Conservation (phyloP, 2,888 invertebrate species). For the Hirtodrosophila duncani region DNA sequence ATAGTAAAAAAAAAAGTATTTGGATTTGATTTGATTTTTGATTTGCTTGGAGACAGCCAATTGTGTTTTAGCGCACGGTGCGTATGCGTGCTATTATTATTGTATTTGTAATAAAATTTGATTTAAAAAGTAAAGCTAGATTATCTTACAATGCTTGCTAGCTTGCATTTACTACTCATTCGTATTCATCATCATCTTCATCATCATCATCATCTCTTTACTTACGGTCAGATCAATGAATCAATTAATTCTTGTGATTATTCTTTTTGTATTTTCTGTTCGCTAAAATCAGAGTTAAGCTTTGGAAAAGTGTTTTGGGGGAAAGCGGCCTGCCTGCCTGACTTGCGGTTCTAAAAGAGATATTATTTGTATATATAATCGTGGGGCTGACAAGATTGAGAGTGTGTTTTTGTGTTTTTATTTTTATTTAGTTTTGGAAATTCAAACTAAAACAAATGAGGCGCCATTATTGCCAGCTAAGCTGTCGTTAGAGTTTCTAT, state of each 20-base stretch:
- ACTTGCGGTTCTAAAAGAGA: slow-evolving; percentile 47
- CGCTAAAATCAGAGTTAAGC: no score
- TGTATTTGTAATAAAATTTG: slow-evolving; percentile 8
- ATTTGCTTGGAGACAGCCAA: slow-evolving; percentile 14
- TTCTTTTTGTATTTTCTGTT: slow-evolving; percentile 12
- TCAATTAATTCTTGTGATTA: slow-evolving; percentile 14
- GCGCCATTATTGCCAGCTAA: slow-evolving; percentile 2
- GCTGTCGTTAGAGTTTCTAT: background rate
- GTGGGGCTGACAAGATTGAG: no score
- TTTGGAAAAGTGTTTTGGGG: no score
- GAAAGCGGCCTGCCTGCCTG: slow-evolving; percentile 53
- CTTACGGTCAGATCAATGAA: slow-evolving; percentile 46
- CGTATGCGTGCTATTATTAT: slow-evolving; percentile 52
- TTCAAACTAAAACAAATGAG: background rate
- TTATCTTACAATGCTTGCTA: slow-evolving; percentile 43
- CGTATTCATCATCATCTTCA: slow-evolving; percentile 17
- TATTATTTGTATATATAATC: background rate
- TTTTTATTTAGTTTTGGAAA: no score
- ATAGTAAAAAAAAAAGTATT: slow-evolving; percentile 19
- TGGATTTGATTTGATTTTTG: background rate
- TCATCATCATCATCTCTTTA: slow-evolving; percentile 44
- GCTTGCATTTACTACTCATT: slow-evolving; percentile 14
- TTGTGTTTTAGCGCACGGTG: slow-evolving; percentile 49
- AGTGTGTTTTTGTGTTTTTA: slow-evolving; percentile 9
- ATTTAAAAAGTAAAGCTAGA: slow-evolving; percentile 33